Percentiles rank a stretch among this genome's conserved stretches.
Conservation (phyloP, 2,113 vertebrate species). For the Haplochromis burtoni region DNA sequence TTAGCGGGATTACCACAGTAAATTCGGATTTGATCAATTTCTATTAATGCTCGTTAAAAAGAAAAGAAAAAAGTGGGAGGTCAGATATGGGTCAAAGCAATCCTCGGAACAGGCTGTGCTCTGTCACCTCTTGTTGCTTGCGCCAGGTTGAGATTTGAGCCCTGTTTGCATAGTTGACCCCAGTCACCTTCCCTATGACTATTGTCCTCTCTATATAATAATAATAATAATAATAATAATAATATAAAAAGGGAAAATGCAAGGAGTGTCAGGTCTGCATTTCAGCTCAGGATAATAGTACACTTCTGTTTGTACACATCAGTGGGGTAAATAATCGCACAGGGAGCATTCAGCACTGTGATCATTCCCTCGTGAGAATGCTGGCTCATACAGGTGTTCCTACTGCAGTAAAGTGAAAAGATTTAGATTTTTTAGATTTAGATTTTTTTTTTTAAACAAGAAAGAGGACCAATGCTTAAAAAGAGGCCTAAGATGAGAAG, state of each 20-base stretch:
- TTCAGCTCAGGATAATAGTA: conserved; percentile 27
- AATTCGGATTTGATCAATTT: conserved; percentile 51
- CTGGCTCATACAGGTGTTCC: background rate
- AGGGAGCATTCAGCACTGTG: conserved; percentile 46
- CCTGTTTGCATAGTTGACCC: background rate
- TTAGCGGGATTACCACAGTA: conserved; percentile 17
- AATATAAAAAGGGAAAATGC: background rate
- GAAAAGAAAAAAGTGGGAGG: background rate
- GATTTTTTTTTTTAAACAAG: background rate
- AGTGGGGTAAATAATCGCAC: conserved; percentile 67
- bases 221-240: background rate
- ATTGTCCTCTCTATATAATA: background rate
- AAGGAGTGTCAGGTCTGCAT: background rate
- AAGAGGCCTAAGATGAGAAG: background rate
- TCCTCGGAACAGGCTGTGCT: conserved; percentile 12
- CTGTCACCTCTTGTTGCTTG: conserved; percentile 27
- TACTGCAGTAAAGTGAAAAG: background rate
- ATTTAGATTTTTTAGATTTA: background rate
- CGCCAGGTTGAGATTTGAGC: conserved; percentile 20
- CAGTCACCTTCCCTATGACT: background rate
- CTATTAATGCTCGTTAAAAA: conserved; percentile 23
- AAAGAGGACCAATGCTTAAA: background rate
- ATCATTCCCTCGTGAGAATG: background rate
- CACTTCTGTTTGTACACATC: conserved; percentile 68
- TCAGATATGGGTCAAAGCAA: conserved; percentile 2